phyloP scores from a whole-genome alignment of 2,888 invertebrate species.

The Tachina fera region DNA sequence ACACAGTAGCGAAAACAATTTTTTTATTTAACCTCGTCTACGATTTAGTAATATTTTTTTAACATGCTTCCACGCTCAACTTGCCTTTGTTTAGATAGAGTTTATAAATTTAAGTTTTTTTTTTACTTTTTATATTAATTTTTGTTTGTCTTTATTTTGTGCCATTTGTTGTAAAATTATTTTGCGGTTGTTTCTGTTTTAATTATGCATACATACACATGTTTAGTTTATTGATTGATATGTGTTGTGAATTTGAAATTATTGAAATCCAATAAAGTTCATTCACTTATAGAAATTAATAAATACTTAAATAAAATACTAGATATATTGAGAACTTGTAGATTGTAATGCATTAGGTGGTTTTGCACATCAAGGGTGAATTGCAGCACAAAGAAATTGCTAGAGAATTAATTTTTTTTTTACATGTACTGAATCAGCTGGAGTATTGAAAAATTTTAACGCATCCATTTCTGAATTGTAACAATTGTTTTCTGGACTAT shows the following conservation, averaged over 20 bases:
- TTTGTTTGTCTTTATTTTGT: neutral
- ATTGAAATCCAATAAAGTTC: constrained; percentile 34
- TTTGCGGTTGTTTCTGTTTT: constrained; percentile 14
- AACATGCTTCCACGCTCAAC: constrained; percentile 9
- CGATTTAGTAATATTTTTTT: constrained; percentile 10
- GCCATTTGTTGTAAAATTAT: constrained; percentile 10
- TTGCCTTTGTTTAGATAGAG: neutral
- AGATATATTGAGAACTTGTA: neutral
- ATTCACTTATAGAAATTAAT: constrained; percentile 38
- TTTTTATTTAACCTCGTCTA: constrained; percentile 52
- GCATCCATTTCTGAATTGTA: no score
- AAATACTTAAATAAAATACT: neutral
- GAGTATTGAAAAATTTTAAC: no score
- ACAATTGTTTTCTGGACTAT: no score
- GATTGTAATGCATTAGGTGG: no score
- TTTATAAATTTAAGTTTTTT: neutral
- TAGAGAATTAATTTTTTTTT: no score
- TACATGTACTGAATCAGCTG: no score
- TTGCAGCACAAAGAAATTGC: neutral
- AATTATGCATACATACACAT: neutral
- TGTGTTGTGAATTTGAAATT: constrained; percentile 39
- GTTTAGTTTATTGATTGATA: constrained; percentile 22
- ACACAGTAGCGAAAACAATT: constrained; percentile 8
- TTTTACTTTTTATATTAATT: constrained; percentile 13
- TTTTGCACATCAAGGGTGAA: constrained; percentile 6